Evolutionary conservation across 2,797 vertebrate genomes (phyloP).

Genomic region (Sternarchorhynchus goeldii): DNA sequence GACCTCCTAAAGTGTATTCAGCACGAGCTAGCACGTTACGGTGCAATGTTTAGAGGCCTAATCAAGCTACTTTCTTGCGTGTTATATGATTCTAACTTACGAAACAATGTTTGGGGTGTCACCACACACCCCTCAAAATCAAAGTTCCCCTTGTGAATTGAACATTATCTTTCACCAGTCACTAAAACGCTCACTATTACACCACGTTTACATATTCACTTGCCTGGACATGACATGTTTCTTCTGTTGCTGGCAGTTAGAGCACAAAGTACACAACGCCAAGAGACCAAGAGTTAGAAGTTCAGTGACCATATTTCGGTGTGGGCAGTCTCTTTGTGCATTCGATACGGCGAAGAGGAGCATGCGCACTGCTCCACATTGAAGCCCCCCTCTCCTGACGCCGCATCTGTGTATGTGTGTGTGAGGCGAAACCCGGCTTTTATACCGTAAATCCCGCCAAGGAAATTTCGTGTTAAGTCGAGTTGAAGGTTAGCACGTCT

Average conservation of each 20-base stretch:
- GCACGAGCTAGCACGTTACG: background rate
- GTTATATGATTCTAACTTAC: background rate
- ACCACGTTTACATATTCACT: constrained; percentile 26
- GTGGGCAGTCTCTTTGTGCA: background rate
- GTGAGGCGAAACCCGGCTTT: constrained; percentile 29
- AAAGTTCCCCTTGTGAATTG: too few relatives aligned
- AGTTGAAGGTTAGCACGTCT: constrained; percentile 25
- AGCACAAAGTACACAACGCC: constrained; percentile 24
- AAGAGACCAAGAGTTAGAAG: constrained; percentile 13
- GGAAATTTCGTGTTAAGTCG: constrained; percentile 19
- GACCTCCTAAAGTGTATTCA: too few relatives aligned
- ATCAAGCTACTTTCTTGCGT: background rate
- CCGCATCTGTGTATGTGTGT: background rate
- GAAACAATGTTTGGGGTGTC: too few relatives aligned
- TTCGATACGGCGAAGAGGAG: background rate
- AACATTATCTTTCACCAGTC: background rate
- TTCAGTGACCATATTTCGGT: constrained; percentile 6
- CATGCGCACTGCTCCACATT: background rate
- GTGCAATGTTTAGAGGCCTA: background rate
- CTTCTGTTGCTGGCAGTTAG: constrained; percentile 14
- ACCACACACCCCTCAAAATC: too few relatives aligned
- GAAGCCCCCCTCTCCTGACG: too few relatives aligned
- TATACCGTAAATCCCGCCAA: constrained; percentile 20
- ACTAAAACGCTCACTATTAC: constrained; percentile 22
- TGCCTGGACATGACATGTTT: constrained; percentile 39